Conservation (phyloP, 2,888 invertebrate genomes). For the Drosophila cognata region DNA sequence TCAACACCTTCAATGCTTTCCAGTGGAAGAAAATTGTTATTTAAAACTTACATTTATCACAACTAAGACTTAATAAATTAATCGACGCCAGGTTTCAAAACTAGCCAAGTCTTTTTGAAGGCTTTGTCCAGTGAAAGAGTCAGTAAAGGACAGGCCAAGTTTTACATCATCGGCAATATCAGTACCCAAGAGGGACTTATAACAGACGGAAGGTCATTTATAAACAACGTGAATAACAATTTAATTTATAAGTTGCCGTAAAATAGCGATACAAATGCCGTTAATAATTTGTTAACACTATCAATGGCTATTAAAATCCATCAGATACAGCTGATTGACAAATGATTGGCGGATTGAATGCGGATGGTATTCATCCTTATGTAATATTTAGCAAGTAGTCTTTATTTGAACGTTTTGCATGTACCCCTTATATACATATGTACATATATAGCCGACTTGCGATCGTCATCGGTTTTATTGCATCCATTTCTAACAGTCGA, state of each 20-base stretch:
- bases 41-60: not conserved
- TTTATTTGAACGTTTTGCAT: not conserved
- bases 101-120: not conserved
- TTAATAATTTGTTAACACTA: not conserved
- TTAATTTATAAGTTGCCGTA: not conserved
- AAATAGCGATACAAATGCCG: not conserved
- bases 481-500: conserved; percentile 27
- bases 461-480: conserved; percentile 41
- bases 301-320: not conserved
- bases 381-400: not conserved
- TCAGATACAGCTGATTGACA: too few species aligned
- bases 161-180: not conserved
- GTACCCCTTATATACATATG: not conserved
- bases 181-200: not conserved
- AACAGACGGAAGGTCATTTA: not conserved
- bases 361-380: not conserved
- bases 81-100: not conserved
- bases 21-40: not conserved
- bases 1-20: not conserved
- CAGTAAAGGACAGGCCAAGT: not conserved
- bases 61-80: not conserved
- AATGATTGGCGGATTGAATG: not conserved
- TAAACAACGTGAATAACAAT: not conserved
- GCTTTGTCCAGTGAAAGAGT: not conserved
- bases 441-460: not conserved